Evolutionary conservation across 2,888 invertebrate genomes (phyloP).

Genomic region (Furcula furcula): DNA sequence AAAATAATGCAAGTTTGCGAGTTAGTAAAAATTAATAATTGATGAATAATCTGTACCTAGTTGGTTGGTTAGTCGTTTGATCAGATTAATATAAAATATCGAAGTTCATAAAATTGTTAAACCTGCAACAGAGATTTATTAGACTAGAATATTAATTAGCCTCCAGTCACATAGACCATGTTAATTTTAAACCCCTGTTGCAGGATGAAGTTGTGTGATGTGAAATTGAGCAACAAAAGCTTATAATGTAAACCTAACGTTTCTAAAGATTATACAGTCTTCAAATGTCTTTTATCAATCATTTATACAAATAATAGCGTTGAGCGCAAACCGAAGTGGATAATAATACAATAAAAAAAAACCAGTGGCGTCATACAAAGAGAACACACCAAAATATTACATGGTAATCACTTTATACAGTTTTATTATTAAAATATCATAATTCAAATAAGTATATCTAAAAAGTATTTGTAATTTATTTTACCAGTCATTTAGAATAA

Average conservation of each 20-base stretch:
- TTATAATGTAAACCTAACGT: conserved; percentile 28
- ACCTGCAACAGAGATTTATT: conserved; percentile 53
- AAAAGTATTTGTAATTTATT: conserved; percentile 22
- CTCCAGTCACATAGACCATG: conserved; percentile 33
- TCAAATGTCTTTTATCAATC: conserved; percentile 59
- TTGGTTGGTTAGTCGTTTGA: conserved; percentile 21
- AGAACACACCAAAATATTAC: conserved; percentile 23
- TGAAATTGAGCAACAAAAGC: conserved; percentile 45
- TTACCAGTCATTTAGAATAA: conserved; percentile 28
- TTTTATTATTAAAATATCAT: conserved; percentile 23
- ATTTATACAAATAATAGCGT: conserved; percentile 25
- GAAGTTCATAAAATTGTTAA: conserved; percentile 22
- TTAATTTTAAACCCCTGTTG: conserved; percentile 37
- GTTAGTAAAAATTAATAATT: conserved; percentile 48
- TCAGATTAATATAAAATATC: conserved; percentile 19
- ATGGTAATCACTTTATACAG: conserved; percentile 33
- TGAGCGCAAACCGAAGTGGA: conserved; percentile 24
- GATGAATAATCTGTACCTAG: conserved; percentile 29
- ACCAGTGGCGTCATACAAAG: conserved; percentile 21
- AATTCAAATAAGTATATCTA: conserved; percentile 18
- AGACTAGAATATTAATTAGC: conserved; percentile 54
- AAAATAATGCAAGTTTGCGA: conserved; percentile 35
- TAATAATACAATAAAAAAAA: conserved; percentile 20
- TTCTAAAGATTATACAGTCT: conserved; percentile 58
- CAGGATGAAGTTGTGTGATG: conserved; percentile 41